A percentile compares a stretch with the other conserved stretches of the same genome.
phyloP scores from a whole-genome alignment of 2,113 vertebrate genomes.

The Lethenteron reissneri region DNA sequence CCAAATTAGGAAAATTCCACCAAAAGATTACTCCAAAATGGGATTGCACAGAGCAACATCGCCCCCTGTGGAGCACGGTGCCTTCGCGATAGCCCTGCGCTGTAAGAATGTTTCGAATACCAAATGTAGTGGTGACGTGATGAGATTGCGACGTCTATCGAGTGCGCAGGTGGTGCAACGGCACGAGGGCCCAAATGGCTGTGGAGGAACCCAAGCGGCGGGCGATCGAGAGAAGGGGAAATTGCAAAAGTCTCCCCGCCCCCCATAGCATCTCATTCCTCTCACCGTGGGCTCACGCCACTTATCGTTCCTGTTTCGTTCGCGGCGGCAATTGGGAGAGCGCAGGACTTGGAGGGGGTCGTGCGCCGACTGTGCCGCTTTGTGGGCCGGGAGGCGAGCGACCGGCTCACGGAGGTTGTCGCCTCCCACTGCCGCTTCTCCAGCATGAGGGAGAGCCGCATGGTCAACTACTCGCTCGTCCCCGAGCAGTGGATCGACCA shows the following conservation, averaged over 20 bases:
- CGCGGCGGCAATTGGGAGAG: accelerated
- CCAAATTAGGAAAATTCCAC: no score
- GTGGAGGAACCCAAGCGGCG: background rate
- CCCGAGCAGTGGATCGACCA: slow-evolving; percentile 38
- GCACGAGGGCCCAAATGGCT: background rate
- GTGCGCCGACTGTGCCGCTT: slow-evolving; percentile 27
- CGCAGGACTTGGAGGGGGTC: slow-evolving; percentile 25
- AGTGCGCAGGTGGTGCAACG: background rate
- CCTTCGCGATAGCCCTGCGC: no score
- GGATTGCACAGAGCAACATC: no score
- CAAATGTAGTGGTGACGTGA: no score
- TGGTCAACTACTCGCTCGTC: slow-evolving; percentile 39
- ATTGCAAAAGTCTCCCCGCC: background rate
- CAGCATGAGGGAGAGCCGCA: slow-evolving; percentile 38
- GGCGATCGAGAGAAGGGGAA: background rate
- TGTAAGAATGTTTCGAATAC: no score
- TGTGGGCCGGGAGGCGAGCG: slow-evolving; percentile 24
- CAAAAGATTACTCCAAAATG: no score
- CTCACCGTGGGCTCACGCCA: background rate
- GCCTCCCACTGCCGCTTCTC: slow-evolving; percentile 33
- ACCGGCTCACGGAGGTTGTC: slow-evolving; percentile 20
- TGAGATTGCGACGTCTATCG: no score
- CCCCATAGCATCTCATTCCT: background rate
- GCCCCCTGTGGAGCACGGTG: no score
- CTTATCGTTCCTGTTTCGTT: no score